Evolutionary conservation across 2,113 vertebrate genomes (phyloP).

Genomic region (Typhlomys cinereus): DNA sequence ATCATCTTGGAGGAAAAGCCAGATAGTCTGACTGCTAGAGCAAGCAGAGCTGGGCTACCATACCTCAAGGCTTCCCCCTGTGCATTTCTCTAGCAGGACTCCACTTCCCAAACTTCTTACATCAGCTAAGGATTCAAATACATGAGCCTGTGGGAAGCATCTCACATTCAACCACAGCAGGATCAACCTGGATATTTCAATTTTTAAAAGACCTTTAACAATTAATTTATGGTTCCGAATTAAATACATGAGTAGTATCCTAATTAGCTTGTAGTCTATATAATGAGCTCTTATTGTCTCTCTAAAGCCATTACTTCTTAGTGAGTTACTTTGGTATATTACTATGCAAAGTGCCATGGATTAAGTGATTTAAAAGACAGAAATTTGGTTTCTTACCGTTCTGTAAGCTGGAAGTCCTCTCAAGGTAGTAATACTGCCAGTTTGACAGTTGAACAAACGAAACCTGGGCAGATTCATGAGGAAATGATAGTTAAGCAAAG

Average conservation of each 20-base stretch:
- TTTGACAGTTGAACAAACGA: too few relatives aligned
- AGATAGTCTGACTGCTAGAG: too few relatives aligned
- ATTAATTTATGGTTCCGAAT: not conserved
- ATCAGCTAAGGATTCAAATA: too few relatives aligned
- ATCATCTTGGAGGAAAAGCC: too few relatives aligned
- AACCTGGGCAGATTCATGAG: too few relatives aligned
- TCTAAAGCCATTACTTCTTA: not conserved
- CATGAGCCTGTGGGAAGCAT: too few relatives aligned
- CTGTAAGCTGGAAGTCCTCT: not conserved
- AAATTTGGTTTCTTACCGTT: not conserved
- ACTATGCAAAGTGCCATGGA: not conserved
- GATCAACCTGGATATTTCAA: not conserved
- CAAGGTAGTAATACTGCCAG: not conserved
- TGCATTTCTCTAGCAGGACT: too few relatives aligned
- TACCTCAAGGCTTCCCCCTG: too few relatives aligned
- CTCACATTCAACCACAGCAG: not conserved
- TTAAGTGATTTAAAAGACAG: not conserved
- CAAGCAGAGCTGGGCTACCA: too few relatives aligned
- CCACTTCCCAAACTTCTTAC: too few relatives aligned
- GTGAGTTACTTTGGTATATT: not conserved
- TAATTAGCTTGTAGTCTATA: not conserved
- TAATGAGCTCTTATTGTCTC: not conserved
- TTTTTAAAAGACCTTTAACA: constrained; percentile 7
- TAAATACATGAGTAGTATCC: not conserved
- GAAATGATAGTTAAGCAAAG: too few relatives aligned